Evolutionary conservation across 2,888 invertebrate genomes (phyloP).

Genomic region (Nebria salina): DNA sequence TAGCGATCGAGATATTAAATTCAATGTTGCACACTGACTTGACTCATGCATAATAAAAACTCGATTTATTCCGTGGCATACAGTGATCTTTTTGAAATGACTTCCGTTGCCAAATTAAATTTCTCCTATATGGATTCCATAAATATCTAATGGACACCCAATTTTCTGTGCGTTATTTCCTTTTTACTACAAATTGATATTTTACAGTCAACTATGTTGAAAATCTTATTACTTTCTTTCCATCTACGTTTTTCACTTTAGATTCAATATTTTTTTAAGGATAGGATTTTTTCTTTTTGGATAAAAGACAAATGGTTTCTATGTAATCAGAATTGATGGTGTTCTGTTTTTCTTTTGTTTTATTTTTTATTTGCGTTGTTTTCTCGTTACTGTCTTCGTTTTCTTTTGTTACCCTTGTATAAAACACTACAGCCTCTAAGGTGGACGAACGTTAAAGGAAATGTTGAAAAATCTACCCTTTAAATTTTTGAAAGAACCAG

Average conservation of each 20-base stretch:
- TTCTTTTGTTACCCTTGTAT: background rate
- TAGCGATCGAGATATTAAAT: background rate
- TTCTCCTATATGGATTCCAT: background rate
- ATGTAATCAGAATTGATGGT: slow-evolving; percentile 47
- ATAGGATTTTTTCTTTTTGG: slow-evolving; percentile 34
- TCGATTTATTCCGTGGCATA: background rate
- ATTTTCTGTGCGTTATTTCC: slow-evolving; percentile 47
- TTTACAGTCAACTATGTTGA: slow-evolving; percentile 56
- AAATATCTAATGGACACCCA: slow-evolving; percentile 10
- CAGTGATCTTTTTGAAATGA: background rate
- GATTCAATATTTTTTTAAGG: slow-evolving; percentile 10
- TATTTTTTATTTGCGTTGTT: slow-evolving; percentile 46
- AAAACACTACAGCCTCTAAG: slow-evolving; percentile 4
- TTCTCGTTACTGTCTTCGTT: slow-evolving; percentile 45
- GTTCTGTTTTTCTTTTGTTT: slow-evolving; percentile 45
- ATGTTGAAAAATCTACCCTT: slow-evolving; percentile 39
- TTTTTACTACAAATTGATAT: slow-evolving; percentile 59
- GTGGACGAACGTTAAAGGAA: slow-evolving; percentile 38
- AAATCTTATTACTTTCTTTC: slow-evolving; percentile 56
- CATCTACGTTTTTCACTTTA: slow-evolving; percentile 2
- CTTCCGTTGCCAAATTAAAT: background rate
- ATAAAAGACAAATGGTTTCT: slow-evolving; percentile 46
- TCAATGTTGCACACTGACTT: background rate
- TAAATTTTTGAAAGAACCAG: slow-evolving; percentile 29
- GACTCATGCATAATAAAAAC: slow-evolving; percentile 8